A percentile compares a stretch with the other conserved stretches of the same genome.
Conservation (phyloP, 1,140 invertebrate species). For the Phthorimaea operculella region DNA sequence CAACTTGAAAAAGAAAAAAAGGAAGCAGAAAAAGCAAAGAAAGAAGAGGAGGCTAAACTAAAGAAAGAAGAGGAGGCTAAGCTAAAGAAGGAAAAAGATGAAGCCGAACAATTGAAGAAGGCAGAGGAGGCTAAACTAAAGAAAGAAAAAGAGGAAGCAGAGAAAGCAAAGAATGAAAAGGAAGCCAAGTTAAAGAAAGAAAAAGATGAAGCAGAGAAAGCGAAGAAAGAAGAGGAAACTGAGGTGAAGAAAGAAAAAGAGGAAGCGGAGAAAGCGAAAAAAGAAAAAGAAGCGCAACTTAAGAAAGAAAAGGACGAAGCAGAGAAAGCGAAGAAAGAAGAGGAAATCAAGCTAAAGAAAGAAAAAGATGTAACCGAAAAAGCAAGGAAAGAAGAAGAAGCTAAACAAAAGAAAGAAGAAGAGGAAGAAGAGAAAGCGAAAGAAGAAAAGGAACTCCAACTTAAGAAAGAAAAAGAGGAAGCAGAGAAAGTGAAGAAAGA, state of each 20-base stretch:
- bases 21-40: slow-evolving; percentile 12
- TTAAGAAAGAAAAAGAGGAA: slow-evolving; percentile 17
- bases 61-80: slow-evolving; percentile 17
- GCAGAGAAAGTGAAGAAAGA: slow-evolving; percentile 16
- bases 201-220: slow-evolving; percentile 14
- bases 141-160: slow-evolving; percentile 23
- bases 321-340: slow-evolving; percentile 17
- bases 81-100: slow-evolving; percentile 14
- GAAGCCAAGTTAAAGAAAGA: slow-evolving; percentile 15
- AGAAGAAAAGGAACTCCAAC: slow-evolving; percentile 20
- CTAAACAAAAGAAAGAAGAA: slow-evolving; percentile 12
- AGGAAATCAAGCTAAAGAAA: slow-evolving; percentile 13
- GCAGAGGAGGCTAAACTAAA: slow-evolving; percentile 22
- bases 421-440: too few species aligned
- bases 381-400: slow-evolving; percentile 22
- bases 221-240: slow-evolving; percentile 12
- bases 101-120: slow-evolving; percentile 23
- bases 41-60: slow-evolving; percentile 14
- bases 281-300: slow-evolving; percentile 17
- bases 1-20: slow-evolving; percentile 20
- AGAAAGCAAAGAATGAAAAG: slow-evolving; percentile 17
- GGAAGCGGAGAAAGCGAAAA: slow-evolving; percentile 16
- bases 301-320: slow-evolving; percentile 19
- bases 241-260: slow-evolving; percentile 10
- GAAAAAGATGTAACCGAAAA: slow-evolving; percentile 22